Evolutionary conservation across 2,797 vertebrate genomes (phyloP).

Genomic region (Hozukius guyotensis): DNA sequence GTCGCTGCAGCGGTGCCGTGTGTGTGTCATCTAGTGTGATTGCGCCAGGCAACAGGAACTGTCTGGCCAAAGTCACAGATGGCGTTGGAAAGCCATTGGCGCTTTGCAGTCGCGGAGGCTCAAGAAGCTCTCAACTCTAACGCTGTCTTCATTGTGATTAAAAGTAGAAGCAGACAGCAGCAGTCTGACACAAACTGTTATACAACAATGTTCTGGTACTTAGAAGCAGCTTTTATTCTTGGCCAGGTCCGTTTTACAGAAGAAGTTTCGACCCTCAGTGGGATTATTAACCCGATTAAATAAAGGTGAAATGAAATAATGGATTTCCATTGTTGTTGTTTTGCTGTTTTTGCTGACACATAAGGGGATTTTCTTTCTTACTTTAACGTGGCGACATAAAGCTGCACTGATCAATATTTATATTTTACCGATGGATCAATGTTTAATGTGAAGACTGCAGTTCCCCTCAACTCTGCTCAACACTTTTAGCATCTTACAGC

Average conservation of each 20-base stretch:
- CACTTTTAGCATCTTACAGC: background rate
- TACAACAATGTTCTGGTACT: background rate
- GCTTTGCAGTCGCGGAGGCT: constrained; percentile 56
- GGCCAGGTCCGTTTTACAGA: background rate
- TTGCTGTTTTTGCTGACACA: background rate
- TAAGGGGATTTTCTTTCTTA: background rate
- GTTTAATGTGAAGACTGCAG: background rate
- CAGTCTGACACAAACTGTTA: background rate
- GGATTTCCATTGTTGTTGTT: background rate
- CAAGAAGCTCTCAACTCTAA: constrained; percentile 37
- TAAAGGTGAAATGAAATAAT: background rate
- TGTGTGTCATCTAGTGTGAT: constrained; percentile 39
- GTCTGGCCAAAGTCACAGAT: constrained; percentile 72
- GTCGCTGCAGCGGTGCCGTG: constrained; percentile 39
- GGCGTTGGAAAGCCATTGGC: constrained; percentile 66
- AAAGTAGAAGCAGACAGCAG: constrained; percentile 32
- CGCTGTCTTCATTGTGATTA: constrained; percentile 52
- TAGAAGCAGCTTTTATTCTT: constrained; percentile 23
- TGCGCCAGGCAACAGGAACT: constrained; percentile 52
- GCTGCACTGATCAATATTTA: background rate
- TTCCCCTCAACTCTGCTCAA: background rate
- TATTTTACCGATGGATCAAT: background rate
- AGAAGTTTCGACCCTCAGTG: background rate
- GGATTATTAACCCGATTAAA: background rate
- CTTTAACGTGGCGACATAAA: background rate